Base-by-base conservation (phyloP, 2,888 invertebrate species). In the Argynnis bischoffii region DNA sequence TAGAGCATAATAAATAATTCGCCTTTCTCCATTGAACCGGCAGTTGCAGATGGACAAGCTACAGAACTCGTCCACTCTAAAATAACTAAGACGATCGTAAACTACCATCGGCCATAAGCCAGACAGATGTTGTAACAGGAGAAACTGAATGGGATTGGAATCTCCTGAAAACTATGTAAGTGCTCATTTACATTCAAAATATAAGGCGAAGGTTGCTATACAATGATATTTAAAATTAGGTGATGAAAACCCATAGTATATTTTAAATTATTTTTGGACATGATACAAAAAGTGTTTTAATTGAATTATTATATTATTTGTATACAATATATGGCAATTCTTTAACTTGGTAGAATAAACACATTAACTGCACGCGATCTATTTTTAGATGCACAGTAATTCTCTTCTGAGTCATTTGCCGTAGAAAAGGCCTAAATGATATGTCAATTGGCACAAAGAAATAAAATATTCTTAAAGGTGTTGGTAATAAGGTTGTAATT, bases 341-440 rank as follows among this genome's bases (percentile, higher is more conserved):
- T 75, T 78, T 77, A 18, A 72, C 76, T 60, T 51, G 16, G 63
- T 53, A 55, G 63, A 73, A 74, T 79, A 78, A 78, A 75, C 72
- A 75, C 74, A 63, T 64, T 55, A 67, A 64, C 63, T 76, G 81
- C 76, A 77, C 76, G 78, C 75, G 74, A 75, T 79, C 83, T 89
- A 88, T 88, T 85, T 88, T 84, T 85, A 88, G 85, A 79, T 74
- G 74, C 79, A 74, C 79, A 83, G 83, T 84, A 86, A 83, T 84
- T 79, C 80, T 77, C 80, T 81, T 81, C 80, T 89, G 88, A 87
- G 80, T 89, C 89, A 87, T 74, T n/a, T 78, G 75, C 78, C 76
- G 78, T 83, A 77, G 82, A 79, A 84, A 85, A 86, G 85, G 84
- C 83, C 81, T 77, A 82, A 85, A 84, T 81, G 81, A 83, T 78